Percentiles rank a stretch among this genome's conserved stretches.
Evolutionary conservation across 2,888 invertebrate species (phyloP).

Genomic region (Brenthis daphne): DNA sequence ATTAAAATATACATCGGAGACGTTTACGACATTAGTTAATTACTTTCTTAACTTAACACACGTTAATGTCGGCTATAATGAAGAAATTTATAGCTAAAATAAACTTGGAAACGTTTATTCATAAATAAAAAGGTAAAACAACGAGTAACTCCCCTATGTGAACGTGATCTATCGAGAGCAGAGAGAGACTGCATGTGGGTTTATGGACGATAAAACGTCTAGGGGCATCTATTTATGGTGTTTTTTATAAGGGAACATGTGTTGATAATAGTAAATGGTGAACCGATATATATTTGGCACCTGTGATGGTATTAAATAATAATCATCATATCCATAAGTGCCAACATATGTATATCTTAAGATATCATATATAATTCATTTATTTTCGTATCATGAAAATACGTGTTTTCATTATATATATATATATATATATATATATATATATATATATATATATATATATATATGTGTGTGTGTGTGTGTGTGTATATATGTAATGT

Average conservation of each 20-base stretch:
- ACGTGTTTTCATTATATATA: too few relatives aligned
- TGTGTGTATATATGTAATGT: too few relatives aligned
- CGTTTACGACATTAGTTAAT: constrained; percentile 15
- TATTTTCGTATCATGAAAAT: too few relatives aligned
- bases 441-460: too few relatives aligned
- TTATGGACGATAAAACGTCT: constrained; percentile 75
- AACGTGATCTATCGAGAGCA: constrained; percentile 66
- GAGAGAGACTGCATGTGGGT: constrained; percentile 66
- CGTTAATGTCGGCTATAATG: constrained; percentile 13
- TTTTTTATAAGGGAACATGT: constrained; percentile 64
- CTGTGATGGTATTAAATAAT: constrained; percentile 43
- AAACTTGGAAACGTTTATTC: constrained; percentile 26
- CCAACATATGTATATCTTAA: too few relatives aligned
- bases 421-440: too few relatives aligned
- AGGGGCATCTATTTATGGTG: constrained; percentile 71
- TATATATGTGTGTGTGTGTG: too few relatives aligned
- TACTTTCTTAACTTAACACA: constrained; percentile 8
- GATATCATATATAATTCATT: too few relatives aligned
- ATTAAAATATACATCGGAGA: not conserved
- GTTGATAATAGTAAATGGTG: constrained; percentile 66
- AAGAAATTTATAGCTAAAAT: constrained; percentile 12
- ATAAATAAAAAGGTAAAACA: constrained; percentile 33
- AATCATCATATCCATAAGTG: not conserved
- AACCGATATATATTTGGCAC: constrained; percentile 53
- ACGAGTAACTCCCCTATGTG: constrained; percentile 54